Conservation (phyloP, 2,797 vertebrate species). For the Rhinogobio ventralis region DNA sequence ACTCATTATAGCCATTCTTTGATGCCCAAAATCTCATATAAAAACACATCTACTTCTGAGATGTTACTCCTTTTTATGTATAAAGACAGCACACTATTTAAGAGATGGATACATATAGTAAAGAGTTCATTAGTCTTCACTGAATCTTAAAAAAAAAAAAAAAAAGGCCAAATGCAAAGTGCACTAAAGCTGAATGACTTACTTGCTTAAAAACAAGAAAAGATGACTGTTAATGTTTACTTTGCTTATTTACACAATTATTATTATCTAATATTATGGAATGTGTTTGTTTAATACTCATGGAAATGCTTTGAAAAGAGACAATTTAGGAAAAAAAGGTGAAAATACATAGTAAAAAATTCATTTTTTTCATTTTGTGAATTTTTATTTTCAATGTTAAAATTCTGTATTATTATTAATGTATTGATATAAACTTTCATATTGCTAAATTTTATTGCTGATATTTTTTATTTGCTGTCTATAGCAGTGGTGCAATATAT, state of each 20-base stretch:
- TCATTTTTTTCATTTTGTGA: background rate
- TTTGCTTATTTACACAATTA: conserved; percentile 1
- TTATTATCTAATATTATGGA: conserved; percentile 20
- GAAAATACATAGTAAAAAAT: background rate
- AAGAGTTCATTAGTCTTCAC: background rate
- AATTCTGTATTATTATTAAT: conserved; percentile 40
- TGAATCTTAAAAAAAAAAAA: background rate
- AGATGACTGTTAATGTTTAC: background rate
- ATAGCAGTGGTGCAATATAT: conserved; percentile 66
- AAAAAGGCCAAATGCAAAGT: background rate
- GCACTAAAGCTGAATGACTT: background rate
- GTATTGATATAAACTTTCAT: conserved; percentile 1
- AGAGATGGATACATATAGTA: background rate
- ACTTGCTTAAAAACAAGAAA: background rate
- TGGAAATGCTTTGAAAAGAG: conserved; percentile 10
- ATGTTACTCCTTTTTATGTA: background rate
- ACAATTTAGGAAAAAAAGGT: background rate
- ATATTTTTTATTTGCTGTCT: conserved; percentile 73
- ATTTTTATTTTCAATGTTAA: background rate
- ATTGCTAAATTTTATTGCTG: conserved; percentile 58
- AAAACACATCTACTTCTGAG: background rate
- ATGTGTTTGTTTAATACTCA: conserved; percentile 16
- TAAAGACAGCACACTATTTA: conserved; percentile 1
- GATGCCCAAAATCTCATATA: background rate
- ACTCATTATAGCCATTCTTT: background rate